Evolutionary conservation across 2,797 vertebrate genomes (phyloP).

Genomic region (Nannoperca australis): DNA sequence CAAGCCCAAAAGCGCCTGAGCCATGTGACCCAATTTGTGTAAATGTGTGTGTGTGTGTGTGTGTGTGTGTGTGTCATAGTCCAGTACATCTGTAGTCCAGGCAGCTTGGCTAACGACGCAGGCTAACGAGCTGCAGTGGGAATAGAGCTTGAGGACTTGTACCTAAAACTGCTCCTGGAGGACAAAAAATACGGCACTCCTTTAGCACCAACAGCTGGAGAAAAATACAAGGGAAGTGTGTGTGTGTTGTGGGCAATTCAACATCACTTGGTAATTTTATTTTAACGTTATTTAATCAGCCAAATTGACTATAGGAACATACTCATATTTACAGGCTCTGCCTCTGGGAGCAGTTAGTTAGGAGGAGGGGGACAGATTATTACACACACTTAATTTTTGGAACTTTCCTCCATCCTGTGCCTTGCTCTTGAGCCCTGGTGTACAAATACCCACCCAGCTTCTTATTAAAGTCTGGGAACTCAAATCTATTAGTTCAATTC

Average conservation of each 20-base stretch:
- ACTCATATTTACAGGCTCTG: slow-evolving; percentile 60
- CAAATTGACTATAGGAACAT: slow-evolving; percentile 57
- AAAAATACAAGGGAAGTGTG: slow-evolving; percentile 43
- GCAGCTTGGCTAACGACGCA: slow-evolving; percentile 60
- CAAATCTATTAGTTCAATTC: slow-evolving; percentile 28
- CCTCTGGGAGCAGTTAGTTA: slow-evolving; percentile 44
- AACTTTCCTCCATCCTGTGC: slow-evolving; percentile 18
- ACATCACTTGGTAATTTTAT: slow-evolving; percentile 52
- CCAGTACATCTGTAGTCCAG: slow-evolving; percentile 32
- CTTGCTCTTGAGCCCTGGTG: slow-evolving; percentile 33
- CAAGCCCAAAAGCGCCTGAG: slow-evolving; percentile 42
- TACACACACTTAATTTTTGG: slow-evolving; percentile 15
- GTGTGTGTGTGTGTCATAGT: slow-evolving; percentile 12
- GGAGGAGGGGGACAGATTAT: slow-evolving; percentile 20
- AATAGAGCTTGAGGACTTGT: slow-evolving; percentile 63
- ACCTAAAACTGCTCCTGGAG: slow-evolving; percentile 66
- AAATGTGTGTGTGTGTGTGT: slow-evolving; percentile 34
- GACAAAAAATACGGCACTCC: slow-evolving; percentile 45
- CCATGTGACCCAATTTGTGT: slow-evolving; percentile 27
- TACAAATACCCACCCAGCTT: not conserved
- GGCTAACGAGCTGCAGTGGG: slow-evolving; percentile 77
- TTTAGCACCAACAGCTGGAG: slow-evolving; percentile 47
- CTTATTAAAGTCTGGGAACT: slow-evolving; percentile 25
- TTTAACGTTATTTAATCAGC: slow-evolving; percentile 59
- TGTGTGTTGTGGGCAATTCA: slow-evolving; percentile 35